Conservation (phyloP, 92 coral and sea anemone genomes). For the Isaurus tuberculatus region DNA sequence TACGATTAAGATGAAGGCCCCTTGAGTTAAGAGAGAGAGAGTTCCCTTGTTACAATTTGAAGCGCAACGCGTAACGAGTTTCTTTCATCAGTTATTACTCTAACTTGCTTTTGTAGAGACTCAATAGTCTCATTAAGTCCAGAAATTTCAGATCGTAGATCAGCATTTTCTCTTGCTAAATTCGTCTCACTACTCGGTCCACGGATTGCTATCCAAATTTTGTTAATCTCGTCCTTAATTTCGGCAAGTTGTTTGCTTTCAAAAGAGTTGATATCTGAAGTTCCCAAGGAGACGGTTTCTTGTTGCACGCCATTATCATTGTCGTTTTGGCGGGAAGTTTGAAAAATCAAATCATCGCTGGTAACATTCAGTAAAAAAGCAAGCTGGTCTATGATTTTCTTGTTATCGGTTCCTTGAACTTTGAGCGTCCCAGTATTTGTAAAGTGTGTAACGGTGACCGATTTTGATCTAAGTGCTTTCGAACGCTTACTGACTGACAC, state of each 20-base stretch:
- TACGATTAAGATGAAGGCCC: too few species aligned
- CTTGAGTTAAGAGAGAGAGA: too few species aligned
- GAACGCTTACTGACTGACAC: constrained; percentile 6
- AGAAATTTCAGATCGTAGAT: constrained; percentile 1
- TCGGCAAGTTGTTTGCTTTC: not conserved
- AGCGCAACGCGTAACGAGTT: too few species aligned
- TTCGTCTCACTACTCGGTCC: not conserved
- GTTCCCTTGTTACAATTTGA: too few species aligned
- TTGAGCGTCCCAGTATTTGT: constrained; percentile 14
- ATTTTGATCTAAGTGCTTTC: constrained; percentile 1
- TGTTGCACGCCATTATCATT: constrained; percentile 16
- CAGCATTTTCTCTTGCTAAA: constrained; percentile 12
- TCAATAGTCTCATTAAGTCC: not conserved
- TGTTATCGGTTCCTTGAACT: constrained; percentile 3
- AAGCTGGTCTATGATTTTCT: constrained; percentile 12
- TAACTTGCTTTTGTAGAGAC: too few species aligned
- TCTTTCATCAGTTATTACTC: too few species aligned
- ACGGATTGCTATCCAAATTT: not conserved
- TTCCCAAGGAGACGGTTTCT: constrained; percentile 11
- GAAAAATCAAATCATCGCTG: constrained; percentile 11
- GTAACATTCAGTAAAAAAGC: constrained; percentile 10
- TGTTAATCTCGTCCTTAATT: not conserved
- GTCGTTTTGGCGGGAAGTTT: constrained; percentile 15
- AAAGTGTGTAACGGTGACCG: constrained; percentile 11
- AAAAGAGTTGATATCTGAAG: not conserved